Evolutionary conservation across 2,797 vertebrate species (phyloP).

Genomic region (Crypturellus tataupa): DNA sequence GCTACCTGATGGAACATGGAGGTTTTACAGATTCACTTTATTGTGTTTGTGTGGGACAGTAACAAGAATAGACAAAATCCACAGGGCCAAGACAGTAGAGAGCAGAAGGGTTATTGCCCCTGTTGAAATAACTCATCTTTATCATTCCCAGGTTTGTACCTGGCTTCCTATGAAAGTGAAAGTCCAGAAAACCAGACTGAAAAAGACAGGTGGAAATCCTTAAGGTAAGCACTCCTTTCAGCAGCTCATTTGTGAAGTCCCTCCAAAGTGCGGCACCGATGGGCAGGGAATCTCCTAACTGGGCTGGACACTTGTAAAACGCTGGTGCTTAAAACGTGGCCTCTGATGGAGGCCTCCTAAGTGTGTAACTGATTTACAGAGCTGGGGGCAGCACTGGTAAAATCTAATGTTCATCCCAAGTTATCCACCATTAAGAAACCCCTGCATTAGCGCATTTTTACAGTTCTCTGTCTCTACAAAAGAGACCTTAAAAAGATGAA

Average conservation of each 20-base stretch:
- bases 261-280: neutral
- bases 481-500: neutral
- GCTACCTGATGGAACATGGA: neutral
- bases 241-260: neutral
- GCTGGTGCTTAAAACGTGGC: neutral
- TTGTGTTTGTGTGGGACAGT: neutral
- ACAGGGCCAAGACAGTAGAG: neutral
- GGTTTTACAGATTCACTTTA: neutral
- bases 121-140: constrained; percentile 12
- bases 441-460: neutral
- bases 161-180: constrained; percentile 87
- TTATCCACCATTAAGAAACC: neutral
- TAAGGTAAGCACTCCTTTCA: constrained; percentile 75
- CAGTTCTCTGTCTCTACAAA: neutral
- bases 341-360: neutral
- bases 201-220: constrained; percentile 85
- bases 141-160: constrained; percentile 79
- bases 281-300: neutral
- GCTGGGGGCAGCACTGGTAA: neutral
- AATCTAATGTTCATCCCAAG: neutral
- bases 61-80: neutral
- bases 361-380: neutral
- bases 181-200: constrained; percentile 86
- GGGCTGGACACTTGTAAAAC: neutral
- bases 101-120: neutral